Base-by-base conservation (phyloP, 2,888 invertebrate genomes). In the Mythimna impura region DNA sequence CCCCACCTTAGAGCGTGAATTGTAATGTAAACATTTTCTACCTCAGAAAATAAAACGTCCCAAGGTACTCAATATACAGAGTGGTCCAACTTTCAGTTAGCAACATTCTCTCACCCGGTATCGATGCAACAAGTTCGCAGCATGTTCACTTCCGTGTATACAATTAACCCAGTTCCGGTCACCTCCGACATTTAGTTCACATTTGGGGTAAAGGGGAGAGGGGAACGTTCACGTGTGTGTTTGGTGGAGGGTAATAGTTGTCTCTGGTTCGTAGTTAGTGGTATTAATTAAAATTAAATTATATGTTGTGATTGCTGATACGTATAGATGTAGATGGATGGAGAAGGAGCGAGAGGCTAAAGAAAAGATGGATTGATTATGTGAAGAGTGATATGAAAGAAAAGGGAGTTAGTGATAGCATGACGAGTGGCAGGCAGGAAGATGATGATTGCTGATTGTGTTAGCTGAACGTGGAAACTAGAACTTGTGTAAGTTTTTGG, bases 91-190 rank as follows among this genome's bases (percentile, higher is more conserved):
- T 76, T 47, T 54, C 50, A 43, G n/a, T 22, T 3, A 40, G 9
- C 30, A 76, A 68, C 20, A 34, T 30, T 61, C 54, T 60, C 36
- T 6, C 40, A 62, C 20, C 65, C 58, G 58, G 22, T 61, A 20
- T 12, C 50, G 55, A 57, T 66, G 75, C 79, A 76, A 81, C 83
- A 83, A 85, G 73, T 76, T 67, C 55, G 74, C 71, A 47, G 58
- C 50, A 50, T 71, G 66, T 76, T 63, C 81, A 70, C 65, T 57
- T 54, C 36, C 76, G 54, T 76, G 76, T 72, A 58, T 66, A 65
- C 83, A 87, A 87, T 88, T 86, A 83, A 82, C 87, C 86, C 58
- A 83, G 64, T 80, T 88, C 73, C 73, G 47, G 55, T 14, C 43
- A 67, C 79, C 65, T 72, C 65, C 25, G 73, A 62, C 69, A 75